Evolutionary conservation across 2,888 invertebrate genomes (phyloP), one percentile per base, ranked within the genome.

Genomic region (Clostera curtula): DNA sequence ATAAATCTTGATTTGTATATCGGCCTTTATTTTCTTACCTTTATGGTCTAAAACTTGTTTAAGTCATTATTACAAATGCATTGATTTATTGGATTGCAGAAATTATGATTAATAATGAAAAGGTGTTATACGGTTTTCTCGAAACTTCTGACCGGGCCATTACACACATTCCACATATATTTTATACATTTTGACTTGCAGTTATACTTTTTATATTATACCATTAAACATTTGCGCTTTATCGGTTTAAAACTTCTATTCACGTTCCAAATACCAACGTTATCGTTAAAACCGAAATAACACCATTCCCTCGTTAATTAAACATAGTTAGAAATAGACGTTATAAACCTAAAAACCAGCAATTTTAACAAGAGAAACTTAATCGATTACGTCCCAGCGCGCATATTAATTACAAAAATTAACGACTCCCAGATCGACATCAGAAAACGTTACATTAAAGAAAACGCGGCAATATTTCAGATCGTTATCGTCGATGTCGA

Each of bases 401-500:
- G 31, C 22, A 21, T 34, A 29, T 35, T 41, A 35, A 41, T 33
- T 25, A 24, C 22, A 9, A 12, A n/a, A 25, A 35, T 20, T 27
- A 33, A 32, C 13, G 19, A 14, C 29, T 34, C 20, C 19, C 26
- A 37, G 14, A 29, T 29, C 23, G 14, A 24, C 13, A 34, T 21
- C 15, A 19, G 9, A 16, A 21, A 31, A 29, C 29, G 24, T 24
- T 28, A 28, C 29, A 35, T 27, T 31, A 9, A 25, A 31, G 33
- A 23, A 30, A 36, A 31, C 29, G 23, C 19, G 18, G 22, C 25
- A 24, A 35, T 51, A 40, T 42, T 36, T 40, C 37, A 43, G 73
- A 75, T 77, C 41, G 48, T 46, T 73, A 76, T 79, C 79, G 43
- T 19, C 40, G n/a, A 69, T 74, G 79, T 82, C 75, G 79, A 79